phyloP scores from a whole-genome alignment of 2,888 invertebrate species.

The Nysson spinosus region DNA sequence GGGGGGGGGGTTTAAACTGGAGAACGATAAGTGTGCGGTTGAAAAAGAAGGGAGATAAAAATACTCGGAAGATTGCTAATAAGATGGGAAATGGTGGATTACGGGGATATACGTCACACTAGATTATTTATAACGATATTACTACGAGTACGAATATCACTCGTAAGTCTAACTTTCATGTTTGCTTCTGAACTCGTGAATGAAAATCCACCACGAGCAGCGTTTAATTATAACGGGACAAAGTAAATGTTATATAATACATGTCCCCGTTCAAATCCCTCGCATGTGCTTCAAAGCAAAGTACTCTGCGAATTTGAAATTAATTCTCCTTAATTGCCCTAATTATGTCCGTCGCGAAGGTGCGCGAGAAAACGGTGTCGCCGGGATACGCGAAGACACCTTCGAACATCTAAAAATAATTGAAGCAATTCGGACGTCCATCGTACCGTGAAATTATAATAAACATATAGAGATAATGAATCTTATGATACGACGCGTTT shows the following conservation, averaged over 20 bases:
- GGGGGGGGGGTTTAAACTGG: too few species aligned
- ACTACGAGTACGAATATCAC: constrained; percentile 23
- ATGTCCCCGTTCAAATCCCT: constrained; percentile 46
- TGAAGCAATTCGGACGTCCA: too few species aligned
- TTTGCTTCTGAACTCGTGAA: constrained; percentile 40
- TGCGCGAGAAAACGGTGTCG: too few species aligned
- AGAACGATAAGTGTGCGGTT: not conserved
- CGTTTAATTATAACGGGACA: constrained; percentile 3
- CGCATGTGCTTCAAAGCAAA: constrained; percentile 40
- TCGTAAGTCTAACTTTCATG: constrained; percentile 27
- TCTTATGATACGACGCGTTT: too few species aligned
- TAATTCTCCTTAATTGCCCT: too few species aligned
- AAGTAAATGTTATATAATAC: constrained; percentile 1
- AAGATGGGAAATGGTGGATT: too few species aligned
- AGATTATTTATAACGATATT: constrained; percentile 18
- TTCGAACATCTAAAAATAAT: too few species aligned
- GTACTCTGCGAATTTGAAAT: constrained; percentile 1
- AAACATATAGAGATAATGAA: too few species aligned
- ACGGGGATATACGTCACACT: constrained; percentile 18
- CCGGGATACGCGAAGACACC: too few species aligned
- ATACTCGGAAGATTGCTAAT: constrained; percentile 16
- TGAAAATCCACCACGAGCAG: not conserved
- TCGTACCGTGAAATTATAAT: too few species aligned
- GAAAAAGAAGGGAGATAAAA: too few species aligned
- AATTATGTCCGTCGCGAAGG: too few species aligned